phyloP scores from a whole-genome alignment of 2,113 vertebrate species.

The Climacteris rufus region DNA sequence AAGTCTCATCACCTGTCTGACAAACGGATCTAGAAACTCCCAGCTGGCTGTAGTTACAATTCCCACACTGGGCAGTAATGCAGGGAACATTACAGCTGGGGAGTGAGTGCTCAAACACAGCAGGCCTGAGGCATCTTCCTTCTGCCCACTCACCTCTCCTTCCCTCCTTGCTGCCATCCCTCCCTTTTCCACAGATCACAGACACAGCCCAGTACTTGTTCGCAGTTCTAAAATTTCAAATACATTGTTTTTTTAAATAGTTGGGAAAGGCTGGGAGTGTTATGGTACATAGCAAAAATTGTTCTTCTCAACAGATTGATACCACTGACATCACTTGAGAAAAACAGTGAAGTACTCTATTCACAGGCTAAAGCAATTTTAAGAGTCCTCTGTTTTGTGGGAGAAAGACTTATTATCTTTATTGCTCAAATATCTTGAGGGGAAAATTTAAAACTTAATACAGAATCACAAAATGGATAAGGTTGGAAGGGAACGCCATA shows the following conservation, averaged over 20 bases:
- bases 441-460: neutral
- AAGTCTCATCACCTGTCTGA: rapidly evolving
- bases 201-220: neutral
- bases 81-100: rapidly evolving
- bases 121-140: neutral
- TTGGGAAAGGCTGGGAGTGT: neutral
- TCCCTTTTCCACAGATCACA: neutral
- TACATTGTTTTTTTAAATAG: neutral
- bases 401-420: neutral
- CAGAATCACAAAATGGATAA: neutral
- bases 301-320: neutral
- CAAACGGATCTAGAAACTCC: neutral
- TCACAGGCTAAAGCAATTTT: neutral
- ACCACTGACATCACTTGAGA: neutral
- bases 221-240: rapidly evolving
- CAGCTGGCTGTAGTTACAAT: too few species aligned
- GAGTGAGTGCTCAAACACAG: rapidly evolving
- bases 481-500: neutral
- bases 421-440: neutral
- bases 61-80: neutral
- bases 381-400: neutral
- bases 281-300: neutral
- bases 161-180: neutral
- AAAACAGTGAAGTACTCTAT: neutral
- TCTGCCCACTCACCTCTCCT: neutral